phyloP scores from a whole-genome alignment of 2,888 invertebrate species.

The Cryptocheilus praepositus region DNA sequence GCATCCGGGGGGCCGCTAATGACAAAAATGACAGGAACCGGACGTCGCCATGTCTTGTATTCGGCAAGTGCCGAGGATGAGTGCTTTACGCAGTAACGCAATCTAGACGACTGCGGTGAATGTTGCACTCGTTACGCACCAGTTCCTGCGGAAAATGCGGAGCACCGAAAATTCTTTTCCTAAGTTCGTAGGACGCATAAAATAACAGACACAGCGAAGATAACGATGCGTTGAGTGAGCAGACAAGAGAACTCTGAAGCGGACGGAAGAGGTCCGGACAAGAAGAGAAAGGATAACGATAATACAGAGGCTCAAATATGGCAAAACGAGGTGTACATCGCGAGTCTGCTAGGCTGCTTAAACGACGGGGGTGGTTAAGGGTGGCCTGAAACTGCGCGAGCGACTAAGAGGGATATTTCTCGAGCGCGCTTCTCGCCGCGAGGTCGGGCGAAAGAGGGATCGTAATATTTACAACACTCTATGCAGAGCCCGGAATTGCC shows the following conservation, averaged over 20 bases:
- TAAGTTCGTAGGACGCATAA: neutral
- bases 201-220: neutral
- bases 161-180: neutral
- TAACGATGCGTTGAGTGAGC: neutral
- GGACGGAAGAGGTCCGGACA: neutral
- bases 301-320: neutral
- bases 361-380: conserved; percentile 16
- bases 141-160: neutral
- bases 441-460: conserved; percentile 19
- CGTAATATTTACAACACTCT: conserved; percentile 71
- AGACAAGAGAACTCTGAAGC: neutral
- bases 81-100: neutral
- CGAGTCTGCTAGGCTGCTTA: no score
- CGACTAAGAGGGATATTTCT: conserved; percentile 30
- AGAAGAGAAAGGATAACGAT: neutral
- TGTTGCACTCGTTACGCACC: neutral
- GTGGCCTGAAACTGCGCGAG: conserved; percentile 25
- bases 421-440: conserved; percentile 4
- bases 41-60: no score
- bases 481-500: conserved; percentile 72
- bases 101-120: neutral
- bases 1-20: conserved; percentile 9
- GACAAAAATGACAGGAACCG: conserved; percentile 5
- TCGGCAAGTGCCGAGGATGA: no score
- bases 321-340: no score